Conservation (phyloP, 2,888 invertebrate species). For the Diplazon laetatorius region DNA sequence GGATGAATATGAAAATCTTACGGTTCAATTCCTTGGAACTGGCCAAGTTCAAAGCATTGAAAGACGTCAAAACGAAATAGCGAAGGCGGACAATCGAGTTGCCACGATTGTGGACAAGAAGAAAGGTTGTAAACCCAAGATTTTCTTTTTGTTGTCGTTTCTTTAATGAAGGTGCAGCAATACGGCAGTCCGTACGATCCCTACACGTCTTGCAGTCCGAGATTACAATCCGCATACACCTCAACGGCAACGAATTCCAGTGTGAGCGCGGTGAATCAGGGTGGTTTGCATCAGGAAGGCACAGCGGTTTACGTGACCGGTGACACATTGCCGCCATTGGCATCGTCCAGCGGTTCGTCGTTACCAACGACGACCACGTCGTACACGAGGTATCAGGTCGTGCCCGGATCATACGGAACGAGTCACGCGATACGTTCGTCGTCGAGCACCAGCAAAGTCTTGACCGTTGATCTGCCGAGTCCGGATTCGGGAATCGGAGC, state of each 20-base stretch:
- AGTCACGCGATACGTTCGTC: conserved; percentile 81
- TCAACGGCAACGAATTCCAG: conserved; percentile 75
- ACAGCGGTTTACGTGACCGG: conserved; percentile 86
- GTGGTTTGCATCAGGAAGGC: conserved; percentile 78
- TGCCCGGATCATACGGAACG: conserved; percentile 80
- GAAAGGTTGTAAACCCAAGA: too few species aligned
- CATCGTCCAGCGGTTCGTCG: conserved; percentile 87
- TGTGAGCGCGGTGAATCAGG: conserved; percentile 71
- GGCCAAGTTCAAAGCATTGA: too few species aligned
- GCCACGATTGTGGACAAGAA: too few species aligned
- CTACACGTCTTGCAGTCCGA: conserved; percentile 79
- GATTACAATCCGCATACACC: conserved; percentile 79
- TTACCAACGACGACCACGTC: conserved; percentile 82
- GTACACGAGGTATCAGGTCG: conserved; percentile 81
- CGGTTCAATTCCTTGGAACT: too few species aligned
- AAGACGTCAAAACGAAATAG: too few species aligned
- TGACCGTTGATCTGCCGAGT: conserved; percentile 96
- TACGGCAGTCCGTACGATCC: conserved; percentile 81
- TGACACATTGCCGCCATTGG: conserved; percentile 78
- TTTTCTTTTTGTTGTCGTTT: neutral
- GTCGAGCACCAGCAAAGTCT: conserved; percentile 84
- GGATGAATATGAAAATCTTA: too few species aligned
- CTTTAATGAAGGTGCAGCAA: conserved; percentile 74
- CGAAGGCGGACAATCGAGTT: too few species aligned
- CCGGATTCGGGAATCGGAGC: conserved; percentile 98